These are phyloP conservation scores for Chlorops oryzae DNA, from an alignment of 1,140 invertebrate genomes.

Conservation along the genomic window DNA sequence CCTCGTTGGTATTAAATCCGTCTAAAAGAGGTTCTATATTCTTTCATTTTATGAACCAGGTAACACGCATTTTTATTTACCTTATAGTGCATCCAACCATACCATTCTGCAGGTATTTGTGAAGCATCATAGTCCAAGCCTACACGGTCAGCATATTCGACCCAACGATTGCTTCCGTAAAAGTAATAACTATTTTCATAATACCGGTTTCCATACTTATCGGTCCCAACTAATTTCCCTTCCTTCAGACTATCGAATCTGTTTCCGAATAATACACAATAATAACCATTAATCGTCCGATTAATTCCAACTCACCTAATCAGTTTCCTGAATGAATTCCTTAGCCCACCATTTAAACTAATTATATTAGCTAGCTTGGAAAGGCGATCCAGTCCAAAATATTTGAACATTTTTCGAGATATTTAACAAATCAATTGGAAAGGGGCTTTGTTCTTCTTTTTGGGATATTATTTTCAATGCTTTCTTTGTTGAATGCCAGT, in stretches of 20 bases:
- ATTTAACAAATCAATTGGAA: no score
- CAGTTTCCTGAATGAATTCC: no score
- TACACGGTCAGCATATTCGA: conserved; percentile 69
- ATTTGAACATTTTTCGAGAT: no score
- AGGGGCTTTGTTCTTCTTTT: no score
- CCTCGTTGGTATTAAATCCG: conserved; percentile 52
- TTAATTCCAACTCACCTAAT: no score
- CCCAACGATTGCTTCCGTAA: conserved; percentile 83
- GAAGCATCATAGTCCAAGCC: conserved; percentile 75
- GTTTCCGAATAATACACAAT: no score
- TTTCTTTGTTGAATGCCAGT: no score
- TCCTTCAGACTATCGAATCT: conserved; percentile 67
- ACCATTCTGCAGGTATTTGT: conserved; percentile 87
- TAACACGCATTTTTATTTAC: background rate
- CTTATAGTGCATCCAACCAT: conserved; percentile 80
- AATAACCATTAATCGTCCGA: no score
- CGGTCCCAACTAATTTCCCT: conserved; percentile 73
- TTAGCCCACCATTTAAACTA: no score
- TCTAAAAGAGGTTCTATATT: conserved; percentile 27
- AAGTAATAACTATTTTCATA: conserved; percentile 83
- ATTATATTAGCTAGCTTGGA: no score
- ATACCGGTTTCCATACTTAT: conserved; percentile 91
- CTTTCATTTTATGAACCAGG: background rate
- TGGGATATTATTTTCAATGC: no score
- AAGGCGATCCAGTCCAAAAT: no score